Conservation (phyloP, 2,797 vertebrate species). For the Craterocephalus amniculus region DNA sequence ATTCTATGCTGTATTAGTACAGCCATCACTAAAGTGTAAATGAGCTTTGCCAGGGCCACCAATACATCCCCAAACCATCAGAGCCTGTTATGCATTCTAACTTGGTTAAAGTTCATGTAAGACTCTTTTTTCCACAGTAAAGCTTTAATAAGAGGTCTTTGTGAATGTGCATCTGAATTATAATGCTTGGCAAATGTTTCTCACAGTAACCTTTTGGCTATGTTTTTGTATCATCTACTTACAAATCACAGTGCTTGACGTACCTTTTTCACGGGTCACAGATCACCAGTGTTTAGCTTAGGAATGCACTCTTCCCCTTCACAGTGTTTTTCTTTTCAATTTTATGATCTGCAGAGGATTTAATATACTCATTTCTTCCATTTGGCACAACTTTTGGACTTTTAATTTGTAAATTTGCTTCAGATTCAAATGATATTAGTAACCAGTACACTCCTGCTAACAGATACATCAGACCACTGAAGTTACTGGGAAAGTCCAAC, state of each 20-base stretch:
- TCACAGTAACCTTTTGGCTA: not conserved
- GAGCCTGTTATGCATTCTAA: too few relatives aligned
- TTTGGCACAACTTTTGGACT: not conserved
- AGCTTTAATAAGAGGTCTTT: not conserved
- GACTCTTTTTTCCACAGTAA: not conserved
- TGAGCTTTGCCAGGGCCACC: too few relatives aligned
- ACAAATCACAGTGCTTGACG: not conserved
- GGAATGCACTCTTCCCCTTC: not conserved
- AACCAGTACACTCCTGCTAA: conserved; percentile 12
- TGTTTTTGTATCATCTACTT: not conserved
- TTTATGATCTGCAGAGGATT: not conserved
- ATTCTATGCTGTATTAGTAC: too few relatives aligned
- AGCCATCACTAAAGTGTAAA: too few relatives aligned
- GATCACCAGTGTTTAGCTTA: not conserved
- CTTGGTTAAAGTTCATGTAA: too few relatives aligned
- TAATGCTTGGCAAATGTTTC: not conserved
- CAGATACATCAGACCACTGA: conserved; percentile 13
- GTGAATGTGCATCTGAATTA: not conserved
- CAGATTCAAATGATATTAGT: not conserved
- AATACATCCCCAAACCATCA: too few relatives aligned
- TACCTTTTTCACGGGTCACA: not conserved
- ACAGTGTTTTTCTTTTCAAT: not conserved
- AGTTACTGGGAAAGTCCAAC: conserved; percentile 8
- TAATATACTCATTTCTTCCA: too few relatives aligned
- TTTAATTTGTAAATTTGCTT: not conserved